Percentiles rank a stretch among this genome's conserved stretches.
Evolutionary conservation across 2,888 invertebrate genomes (phyloP).

Genomic region (Elysia crispata): DNA sequence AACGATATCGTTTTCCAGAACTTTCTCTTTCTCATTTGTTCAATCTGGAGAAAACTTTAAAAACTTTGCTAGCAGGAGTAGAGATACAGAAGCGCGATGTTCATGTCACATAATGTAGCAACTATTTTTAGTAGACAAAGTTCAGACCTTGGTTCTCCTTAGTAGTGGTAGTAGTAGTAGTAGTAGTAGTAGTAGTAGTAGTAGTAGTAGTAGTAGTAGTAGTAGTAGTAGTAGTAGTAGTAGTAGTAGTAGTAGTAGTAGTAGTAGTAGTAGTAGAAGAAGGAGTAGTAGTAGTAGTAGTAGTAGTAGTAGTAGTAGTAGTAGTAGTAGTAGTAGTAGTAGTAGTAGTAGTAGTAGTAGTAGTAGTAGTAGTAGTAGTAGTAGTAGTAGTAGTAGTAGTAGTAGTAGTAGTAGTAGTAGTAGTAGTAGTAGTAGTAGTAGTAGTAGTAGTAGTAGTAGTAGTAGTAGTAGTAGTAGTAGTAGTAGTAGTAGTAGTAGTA

Average conservation of each 20-base stretch:
- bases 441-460: slow-evolving; percentile 9
- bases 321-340: slow-evolving; percentile 25
- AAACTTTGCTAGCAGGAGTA: no score
- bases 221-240: slow-evolving; percentile 9
- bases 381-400: slow-evolving; percentile 23
- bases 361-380: slow-evolving; percentile 28
- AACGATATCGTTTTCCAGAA: no score
- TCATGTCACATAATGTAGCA: no score
- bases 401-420: slow-evolving; percentile 9
- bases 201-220: slow-evolving; percentile 9
- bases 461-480: slow-evolving; percentile 9
- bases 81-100: no score
- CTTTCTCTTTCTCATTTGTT: no score
- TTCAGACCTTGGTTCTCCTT: no score
- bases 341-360: slow-evolving; percentile 25
- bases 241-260: slow-evolving; percentile 9
- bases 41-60: no score
- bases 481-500: slow-evolving; percentile 4
- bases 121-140: no score
- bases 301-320: slow-evolving; percentile 9
- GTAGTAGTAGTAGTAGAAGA: no score
- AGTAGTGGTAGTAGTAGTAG: slow-evolving; percentile 3
- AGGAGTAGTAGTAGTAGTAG: no score
- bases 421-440: slow-evolving; percentile 9
- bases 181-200: slow-evolving; percentile 9